Percentiles rank a stretch among this genome's conserved stretches.
phyloP scores from a whole-genome alignment of 2,113 vertebrate species.

The Pituophis catenifer region DNA sequence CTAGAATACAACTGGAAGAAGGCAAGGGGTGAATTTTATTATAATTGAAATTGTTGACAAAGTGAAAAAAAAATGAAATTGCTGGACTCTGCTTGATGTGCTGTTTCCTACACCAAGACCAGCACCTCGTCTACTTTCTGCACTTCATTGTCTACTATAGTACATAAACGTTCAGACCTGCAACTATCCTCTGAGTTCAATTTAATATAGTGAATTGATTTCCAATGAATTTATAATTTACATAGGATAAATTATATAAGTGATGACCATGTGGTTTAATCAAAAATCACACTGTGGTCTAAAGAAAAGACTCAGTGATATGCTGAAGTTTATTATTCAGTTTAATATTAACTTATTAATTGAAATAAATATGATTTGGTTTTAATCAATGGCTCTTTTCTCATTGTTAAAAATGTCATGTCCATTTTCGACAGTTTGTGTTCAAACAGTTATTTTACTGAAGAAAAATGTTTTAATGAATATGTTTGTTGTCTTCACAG shows the following conservation, averaged over 20 bases:
- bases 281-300: neutral
- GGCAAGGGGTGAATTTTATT: neutral
- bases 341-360: neutral
- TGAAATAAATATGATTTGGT: neutral
- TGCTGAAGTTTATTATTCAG: neutral
- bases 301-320: neutral
- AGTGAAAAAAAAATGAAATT: neutral
- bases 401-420: neutral
- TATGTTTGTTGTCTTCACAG: neutral
- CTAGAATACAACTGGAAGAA: neutral
- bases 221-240: constrained; percentile 11
- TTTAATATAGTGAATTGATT: constrained; percentile 15
- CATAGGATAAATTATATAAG: neutral
- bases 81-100: neutral
- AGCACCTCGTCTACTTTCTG: neutral
- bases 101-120: neutral
- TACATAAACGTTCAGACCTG: neutral
- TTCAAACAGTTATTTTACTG: neutral
- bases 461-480: constrained; percentile 1
- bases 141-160: neutral
- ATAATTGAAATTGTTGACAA: neutral
- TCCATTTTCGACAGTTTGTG: neutral
- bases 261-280: neutral
- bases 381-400: neutral
- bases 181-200: constrained; percentile 6